These are phyloP conservation scores for Heliconius melpomene DNA, from an alignment of 1,140 invertebrate genomes.

Conservation along the genomic window DNA sequence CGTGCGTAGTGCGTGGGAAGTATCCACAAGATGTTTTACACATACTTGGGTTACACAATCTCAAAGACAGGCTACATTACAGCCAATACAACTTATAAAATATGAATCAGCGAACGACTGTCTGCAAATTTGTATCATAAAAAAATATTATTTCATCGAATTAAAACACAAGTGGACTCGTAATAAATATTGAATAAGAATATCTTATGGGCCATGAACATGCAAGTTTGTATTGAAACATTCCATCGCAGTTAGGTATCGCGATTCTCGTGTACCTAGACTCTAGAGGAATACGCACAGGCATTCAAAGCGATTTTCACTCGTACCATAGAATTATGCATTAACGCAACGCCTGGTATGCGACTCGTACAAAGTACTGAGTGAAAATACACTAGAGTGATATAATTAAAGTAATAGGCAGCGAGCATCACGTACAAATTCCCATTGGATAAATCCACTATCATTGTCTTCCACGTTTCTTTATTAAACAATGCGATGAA, in stretches of 20 bases:
- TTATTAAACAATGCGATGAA: conserved; percentile 60
- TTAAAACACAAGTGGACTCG: conserved; percentile 30
- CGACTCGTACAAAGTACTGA: conserved; percentile 58
- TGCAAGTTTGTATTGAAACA: conserved; percentile 57
- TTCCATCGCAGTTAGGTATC: conserved; percentile 51
- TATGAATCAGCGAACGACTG: conserved; percentile 30
- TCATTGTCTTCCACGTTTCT: conserved; percentile 68
- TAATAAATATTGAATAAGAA: conserved; percentile 48
- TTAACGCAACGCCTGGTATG: conserved; percentile 56
- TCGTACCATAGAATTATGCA: conserved; percentile 67
- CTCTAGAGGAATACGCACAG: conserved; percentile 38
- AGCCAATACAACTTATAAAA: conserved; percentile 54
- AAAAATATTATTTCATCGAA: conserved; percentile 23
- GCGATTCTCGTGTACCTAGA: conserved; percentile 53
- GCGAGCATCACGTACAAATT: conserved; percentile 61
- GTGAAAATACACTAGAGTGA: conserved; percentile 68
- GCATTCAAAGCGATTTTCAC: conserved; percentile 62
- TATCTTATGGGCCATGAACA: conserved; percentile 48
- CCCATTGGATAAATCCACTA: conserved; percentile 63
- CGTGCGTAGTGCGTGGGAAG: conserved; percentile 70
- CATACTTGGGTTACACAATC: conserved; percentile 76
- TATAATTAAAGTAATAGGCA: conserved; percentile 73
- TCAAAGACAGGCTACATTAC: conserved; percentile 61
- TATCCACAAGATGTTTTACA: conserved; percentile 64
- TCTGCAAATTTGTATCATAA: conserved; percentile 31